phyloP scores from a whole-genome alignment of 53 echinoderm and acorn worm species.

The Patiria pectinifera region DNA sequence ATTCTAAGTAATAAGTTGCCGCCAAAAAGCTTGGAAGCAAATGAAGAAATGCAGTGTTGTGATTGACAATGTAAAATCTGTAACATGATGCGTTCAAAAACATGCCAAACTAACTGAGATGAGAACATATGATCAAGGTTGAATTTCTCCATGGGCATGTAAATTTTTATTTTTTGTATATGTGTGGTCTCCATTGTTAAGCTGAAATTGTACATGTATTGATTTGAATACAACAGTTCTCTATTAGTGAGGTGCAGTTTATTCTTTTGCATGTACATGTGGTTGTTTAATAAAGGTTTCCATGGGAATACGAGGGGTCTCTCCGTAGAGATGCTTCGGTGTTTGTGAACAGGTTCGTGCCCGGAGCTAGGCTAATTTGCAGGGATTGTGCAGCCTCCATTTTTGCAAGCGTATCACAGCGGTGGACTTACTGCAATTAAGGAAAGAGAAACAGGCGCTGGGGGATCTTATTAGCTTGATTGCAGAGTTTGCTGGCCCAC shows the following conservation, averaged over 20 bases:
- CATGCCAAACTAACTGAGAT: too few relatives aligned
- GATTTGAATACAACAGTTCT: neutral
- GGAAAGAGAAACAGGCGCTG: neutral
- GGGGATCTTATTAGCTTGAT: constrained; percentile 1
- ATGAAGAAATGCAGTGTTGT: too few relatives aligned
- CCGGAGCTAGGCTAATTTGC: too few relatives aligned
- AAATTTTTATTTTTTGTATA: too few relatives aligned
- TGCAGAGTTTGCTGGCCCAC: neutral
- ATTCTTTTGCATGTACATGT: neutral
- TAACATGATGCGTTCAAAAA: too few relatives aligned
- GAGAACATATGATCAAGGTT: too few relatives aligned
- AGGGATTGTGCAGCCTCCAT: neutral
- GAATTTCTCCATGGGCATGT: too few relatives aligned
- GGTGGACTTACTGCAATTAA: neutral
- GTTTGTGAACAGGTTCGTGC: neutral
- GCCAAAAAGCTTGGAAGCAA: too few relatives aligned
- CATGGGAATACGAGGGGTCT: neutral
- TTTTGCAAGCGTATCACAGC: neutral
- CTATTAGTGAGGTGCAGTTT: neutral
- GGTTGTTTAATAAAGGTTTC: constrained; percentile 25
- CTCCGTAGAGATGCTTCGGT: neutral
- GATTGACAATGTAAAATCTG: too few relatives aligned
- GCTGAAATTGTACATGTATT: neutral
- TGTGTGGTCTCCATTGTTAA: neutral
- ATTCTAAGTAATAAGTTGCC: too few relatives aligned